Conservation (phyloP, 1,140 invertebrate genomes). For the Drosophila navojoa region DNA sequence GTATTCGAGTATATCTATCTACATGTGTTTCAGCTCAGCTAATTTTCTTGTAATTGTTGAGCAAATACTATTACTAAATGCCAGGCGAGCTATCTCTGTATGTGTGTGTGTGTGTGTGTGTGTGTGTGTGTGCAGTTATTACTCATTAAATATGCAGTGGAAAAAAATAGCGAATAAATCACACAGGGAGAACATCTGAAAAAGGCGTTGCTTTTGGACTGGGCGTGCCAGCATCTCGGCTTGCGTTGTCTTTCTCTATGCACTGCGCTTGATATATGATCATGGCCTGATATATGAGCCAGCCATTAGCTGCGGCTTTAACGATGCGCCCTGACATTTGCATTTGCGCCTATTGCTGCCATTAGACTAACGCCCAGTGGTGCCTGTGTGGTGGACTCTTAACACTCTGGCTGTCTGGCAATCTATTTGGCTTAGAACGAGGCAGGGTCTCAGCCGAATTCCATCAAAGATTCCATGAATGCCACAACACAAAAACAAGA, state of each 20-base stretch:
- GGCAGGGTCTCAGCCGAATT: slow-evolving; percentile 17
- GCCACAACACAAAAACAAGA: slow-evolving; percentile 4
- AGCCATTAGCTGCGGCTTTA: slow-evolving; percentile 65
- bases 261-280: slow-evolving; percentile 27
- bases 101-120: background rate
- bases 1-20: slow-evolving; percentile 11
- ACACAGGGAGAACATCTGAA: slow-evolving; percentile 22
- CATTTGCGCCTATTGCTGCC: slow-evolving; percentile 19
- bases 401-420: slow-evolving; percentile 23
- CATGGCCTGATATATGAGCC: slow-evolving; percentile 60
- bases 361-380: slow-evolving; percentile 1
- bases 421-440: slow-evolving; percentile 33
- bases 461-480: slow-evolving; percentile 30
- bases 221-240: slow-evolving; percentile 1
- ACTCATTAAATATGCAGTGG: slow-evolving; percentile 63
- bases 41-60: slow-evolving; percentile 66
- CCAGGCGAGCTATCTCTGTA: background rate
- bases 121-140: slow-evolving; percentile 21
- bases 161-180: slow-evolving; percentile 64
- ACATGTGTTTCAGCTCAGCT: slow-evolving; percentile 41
- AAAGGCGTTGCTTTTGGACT: slow-evolving; percentile 26
- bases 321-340: slow-evolving; percentile 53
- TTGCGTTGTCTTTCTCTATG: slow-evolving; percentile 25
- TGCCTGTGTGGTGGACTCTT: slow-evolving; percentile 1
- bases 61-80: slow-evolving; percentile 51